These are phyloP conservation scores for Philopedon plagiatum DNA, from an alignment of 2,888 invertebrate genomes.

Conservation along the genomic window DNA sequence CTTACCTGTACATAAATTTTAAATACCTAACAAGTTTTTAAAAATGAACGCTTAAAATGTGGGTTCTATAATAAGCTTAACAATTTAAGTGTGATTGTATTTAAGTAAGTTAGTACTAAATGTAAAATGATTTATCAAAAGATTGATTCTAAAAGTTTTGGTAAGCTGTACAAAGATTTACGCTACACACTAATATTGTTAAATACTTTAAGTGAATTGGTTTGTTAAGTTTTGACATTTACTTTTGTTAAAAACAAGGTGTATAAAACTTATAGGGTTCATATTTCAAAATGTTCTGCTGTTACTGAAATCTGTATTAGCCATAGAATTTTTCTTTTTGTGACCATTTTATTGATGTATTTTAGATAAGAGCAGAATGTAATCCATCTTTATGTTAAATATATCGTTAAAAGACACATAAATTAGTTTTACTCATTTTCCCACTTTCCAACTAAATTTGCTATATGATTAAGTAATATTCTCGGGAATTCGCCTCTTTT, in stretches of 20 bases:
- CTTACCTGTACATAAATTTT: constrained; percentile 57
- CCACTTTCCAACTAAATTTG: too few relatives aligned
- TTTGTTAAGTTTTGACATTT: constrained; percentile 18
- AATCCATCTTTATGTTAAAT: constrained; percentile 62
- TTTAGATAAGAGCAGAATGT: constrained; percentile 62
- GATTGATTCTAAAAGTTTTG: constrained; percentile 57
- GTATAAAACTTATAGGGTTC: constrained; percentile 52
- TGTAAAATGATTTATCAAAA: constrained; percentile 64
- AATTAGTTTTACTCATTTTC: constrained; percentile 1
- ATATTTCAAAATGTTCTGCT: constrained; percentile 59
- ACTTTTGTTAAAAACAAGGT: constrained; percentile 16
- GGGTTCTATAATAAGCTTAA: constrained; percentile 60
- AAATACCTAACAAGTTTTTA: constrained; percentile 42
- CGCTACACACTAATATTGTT: constrained; percentile 61
- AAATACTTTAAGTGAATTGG: constrained; percentile 40
- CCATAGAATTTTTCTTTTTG: constrained; percentile 57
- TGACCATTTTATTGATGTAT: constrained; percentile 62
- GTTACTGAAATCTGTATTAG: constrained; percentile 60
- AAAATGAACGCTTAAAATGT: constrained; percentile 50
- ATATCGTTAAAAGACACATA: constrained; percentile 60
- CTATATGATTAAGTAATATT: too few relatives aligned
- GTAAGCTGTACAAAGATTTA: constrained; percentile 64
- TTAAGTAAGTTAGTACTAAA: constrained; percentile 64
- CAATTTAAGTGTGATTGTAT: constrained; percentile 65
- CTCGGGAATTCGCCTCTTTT: too few relatives aligned